These are phyloP conservation scores for Hippocampus barbouri DNA, from an alignment of 2,113 vertebrate genomes.

Conservation along the genomic window DNA sequence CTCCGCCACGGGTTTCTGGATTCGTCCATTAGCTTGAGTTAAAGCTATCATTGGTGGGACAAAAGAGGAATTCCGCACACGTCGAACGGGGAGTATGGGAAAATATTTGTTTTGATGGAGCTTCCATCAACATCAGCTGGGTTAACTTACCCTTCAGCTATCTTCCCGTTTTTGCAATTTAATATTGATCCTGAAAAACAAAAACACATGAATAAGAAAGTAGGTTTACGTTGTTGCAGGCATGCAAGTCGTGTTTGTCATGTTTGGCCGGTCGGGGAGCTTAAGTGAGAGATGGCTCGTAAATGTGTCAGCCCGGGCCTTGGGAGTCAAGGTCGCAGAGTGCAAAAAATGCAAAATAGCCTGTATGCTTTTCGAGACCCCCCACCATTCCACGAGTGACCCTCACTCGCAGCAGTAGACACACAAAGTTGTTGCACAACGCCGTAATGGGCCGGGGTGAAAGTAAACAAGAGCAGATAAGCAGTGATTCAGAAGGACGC, in stretches of 20 bases:
- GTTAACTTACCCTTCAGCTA: background rate
- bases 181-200: conserved; percentile 8
- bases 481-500: conserved; percentile 71
- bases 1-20: conserved; percentile 9
- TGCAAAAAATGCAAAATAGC: conserved; percentile 26
- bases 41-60: conserved; percentile 16
- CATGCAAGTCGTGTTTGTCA: conserved; percentile 10
- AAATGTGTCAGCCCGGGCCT: conserved; percentile 30
- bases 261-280: conserved; percentile 11
- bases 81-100: conserved; percentile 1
- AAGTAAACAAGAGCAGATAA: conserved; percentile 75
- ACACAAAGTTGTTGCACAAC: conserved; percentile 30
- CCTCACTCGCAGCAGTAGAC: conserved; percentile 43
- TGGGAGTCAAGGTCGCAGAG: conserved; percentile 43
- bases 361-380: conserved; percentile 44
- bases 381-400: conserved; percentile 52
- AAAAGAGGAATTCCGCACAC: conserved; percentile 2
- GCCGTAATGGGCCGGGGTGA: conserved; percentile 68
- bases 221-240: background rate
- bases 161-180: conserved; percentile 5
- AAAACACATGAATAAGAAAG: conserved; percentile 3
- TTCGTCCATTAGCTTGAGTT: conserved; percentile 13
- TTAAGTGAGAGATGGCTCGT: conserved; percentile 23
- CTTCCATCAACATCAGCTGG: conserved; percentile 1
- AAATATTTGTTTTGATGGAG: conserved; percentile 13